A percentile compares a stretch with the other conserved stretches of the same genome.
Conservation (phyloP, 2,888 invertebrate species). For the Cantharis rustica region DNA sequence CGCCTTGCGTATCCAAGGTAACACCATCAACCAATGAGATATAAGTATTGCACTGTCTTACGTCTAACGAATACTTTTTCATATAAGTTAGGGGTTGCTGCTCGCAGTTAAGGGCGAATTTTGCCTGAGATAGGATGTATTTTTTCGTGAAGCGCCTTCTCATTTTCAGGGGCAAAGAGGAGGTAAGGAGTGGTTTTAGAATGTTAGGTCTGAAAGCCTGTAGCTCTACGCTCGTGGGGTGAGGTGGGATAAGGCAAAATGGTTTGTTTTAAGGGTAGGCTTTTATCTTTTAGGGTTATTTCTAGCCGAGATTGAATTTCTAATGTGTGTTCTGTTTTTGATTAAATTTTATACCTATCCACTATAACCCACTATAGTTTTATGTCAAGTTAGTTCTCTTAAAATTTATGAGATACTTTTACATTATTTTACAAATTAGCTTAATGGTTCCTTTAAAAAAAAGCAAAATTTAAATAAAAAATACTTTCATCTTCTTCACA, state of each 20-base stretch:
- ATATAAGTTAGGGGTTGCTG: slow-evolving; percentile 47
- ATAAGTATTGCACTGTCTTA: slow-evolving; percentile 55
- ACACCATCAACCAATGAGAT: slow-evolving; percentile 54
- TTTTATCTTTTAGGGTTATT: slow-evolving; percentile 56
- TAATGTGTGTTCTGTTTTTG: slow-evolving; percentile 58
- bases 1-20: slow-evolving; percentile 50
- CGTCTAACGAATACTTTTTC: slow-evolving; percentile 45
- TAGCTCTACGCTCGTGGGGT: slow-evolving; percentile 29
- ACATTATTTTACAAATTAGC: not conserved
- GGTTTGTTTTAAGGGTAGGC: slow-evolving; percentile 50
- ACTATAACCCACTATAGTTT: slow-evolving; percentile 7
- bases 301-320: slow-evolving; percentile 57
- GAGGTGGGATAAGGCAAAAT: slow-evolving; percentile 41
- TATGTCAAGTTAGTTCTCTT: slow-evolving; percentile 13
- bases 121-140: slow-evolving; percentile 51
- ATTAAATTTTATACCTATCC: slow-evolving; percentile 51
- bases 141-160: slow-evolving; percentile 43
- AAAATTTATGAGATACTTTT: not conserved
- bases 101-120: slow-evolving; percentile 46
- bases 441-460: not conserved
- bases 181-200: slow-evolving; percentile 47
- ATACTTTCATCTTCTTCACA: no score
- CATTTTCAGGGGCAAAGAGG: slow-evolving; percentile 35
- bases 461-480: not conserved
- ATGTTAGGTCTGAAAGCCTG: slow-evolving; percentile 30